These are phyloP conservation scores for Gopherus flavomarginatus DNA, from an alignment of 2,113 vertebrate species.

Conservation along the genomic window DNA sequence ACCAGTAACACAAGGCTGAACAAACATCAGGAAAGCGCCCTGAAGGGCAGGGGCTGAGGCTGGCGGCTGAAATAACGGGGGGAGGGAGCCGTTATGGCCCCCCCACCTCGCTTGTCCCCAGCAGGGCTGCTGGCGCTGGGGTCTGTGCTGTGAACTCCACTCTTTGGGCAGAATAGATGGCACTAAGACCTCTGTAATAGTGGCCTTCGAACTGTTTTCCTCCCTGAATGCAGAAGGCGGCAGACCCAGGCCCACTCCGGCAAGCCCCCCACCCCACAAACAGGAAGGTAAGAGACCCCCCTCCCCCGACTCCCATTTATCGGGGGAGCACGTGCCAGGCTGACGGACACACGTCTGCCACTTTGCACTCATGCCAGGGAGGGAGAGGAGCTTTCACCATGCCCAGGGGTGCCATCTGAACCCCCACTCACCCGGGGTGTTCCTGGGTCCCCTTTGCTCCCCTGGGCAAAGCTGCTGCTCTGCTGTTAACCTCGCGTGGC, in stretches of 20 bases:
- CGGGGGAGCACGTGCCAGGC: too few relatives aligned
- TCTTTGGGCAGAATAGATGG: conserved; percentile 14
- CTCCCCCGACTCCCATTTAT: too few relatives aligned
- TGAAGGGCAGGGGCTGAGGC: background rate
- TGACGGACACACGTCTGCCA: background rate
- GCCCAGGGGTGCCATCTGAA: background rate
- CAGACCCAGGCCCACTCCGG: background rate
- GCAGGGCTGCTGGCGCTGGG: background rate
- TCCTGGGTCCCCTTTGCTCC: background rate
- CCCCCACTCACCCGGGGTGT: too few relatives aligned
- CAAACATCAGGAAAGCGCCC: too few relatives aligned
- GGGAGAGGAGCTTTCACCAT: background rate
- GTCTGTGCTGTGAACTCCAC: background rate
- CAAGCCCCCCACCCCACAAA: background rate
- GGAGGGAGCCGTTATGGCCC: too few relatives aligned
- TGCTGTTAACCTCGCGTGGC: background rate
- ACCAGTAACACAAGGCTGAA: background rate
- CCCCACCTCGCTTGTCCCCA: background rate
- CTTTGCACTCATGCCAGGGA: background rate
- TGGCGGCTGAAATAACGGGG: background rate
- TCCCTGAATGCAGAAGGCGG: conserved; percentile 37
- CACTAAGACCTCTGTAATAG: conserved; percentile 42
- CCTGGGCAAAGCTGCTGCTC: background rate
- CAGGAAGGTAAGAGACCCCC: background rate
- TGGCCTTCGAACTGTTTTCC: conserved; percentile 36